Percentiles rank a stretch among this genome's conserved stretches.
These are phyloP conservation scores for Pachycephala philippinensis DNA, from an alignment of 2,113 vertebrate species.

Conservation along the genomic window DNA sequence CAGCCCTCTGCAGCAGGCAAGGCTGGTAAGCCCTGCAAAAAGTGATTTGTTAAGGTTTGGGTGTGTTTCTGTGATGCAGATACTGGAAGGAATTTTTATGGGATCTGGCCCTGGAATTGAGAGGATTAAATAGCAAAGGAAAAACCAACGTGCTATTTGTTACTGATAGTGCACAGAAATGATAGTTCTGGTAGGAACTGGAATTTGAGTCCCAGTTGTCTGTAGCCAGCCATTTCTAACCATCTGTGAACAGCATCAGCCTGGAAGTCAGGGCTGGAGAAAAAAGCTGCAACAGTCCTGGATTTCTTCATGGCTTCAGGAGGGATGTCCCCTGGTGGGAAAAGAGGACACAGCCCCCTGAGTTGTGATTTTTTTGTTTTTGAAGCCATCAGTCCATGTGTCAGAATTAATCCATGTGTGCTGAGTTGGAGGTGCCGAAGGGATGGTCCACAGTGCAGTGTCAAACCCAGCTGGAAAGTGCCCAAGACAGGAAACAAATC, in stretches of 20 bases:
- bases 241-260: not conserved
- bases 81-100: constrained; percentile 70
- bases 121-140: constrained; percentile 46
- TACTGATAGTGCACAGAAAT: constrained; percentile 30
- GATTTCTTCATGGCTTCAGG: not conserved
- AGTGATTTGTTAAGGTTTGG: constrained; percentile 57
- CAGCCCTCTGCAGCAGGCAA: not conserved
- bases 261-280: not conserved
- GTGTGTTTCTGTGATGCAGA: constrained; percentile 60
- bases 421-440: not conserved
- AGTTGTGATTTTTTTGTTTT: not conserved
- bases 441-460: not conserved
- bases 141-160: constrained; percentile 20
- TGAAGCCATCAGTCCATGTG: not conserved
- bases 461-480: not conserved
- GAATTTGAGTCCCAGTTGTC: constrained; percentile 10
- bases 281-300: not conserved
- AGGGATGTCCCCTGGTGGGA: not conserved
- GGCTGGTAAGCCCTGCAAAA: constrained; percentile 46
- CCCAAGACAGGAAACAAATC: not conserved
- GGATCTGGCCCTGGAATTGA: constrained; percentile 41
- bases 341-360: not conserved
- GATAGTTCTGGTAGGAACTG: constrained; percentile 26
- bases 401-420: not conserved
- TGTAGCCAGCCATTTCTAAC: not conserved